These are phyloP conservation scores for Pipra filicauda DNA, from an alignment of 2,113 vertebrate genomes.

Conservation along the genomic window DNA sequence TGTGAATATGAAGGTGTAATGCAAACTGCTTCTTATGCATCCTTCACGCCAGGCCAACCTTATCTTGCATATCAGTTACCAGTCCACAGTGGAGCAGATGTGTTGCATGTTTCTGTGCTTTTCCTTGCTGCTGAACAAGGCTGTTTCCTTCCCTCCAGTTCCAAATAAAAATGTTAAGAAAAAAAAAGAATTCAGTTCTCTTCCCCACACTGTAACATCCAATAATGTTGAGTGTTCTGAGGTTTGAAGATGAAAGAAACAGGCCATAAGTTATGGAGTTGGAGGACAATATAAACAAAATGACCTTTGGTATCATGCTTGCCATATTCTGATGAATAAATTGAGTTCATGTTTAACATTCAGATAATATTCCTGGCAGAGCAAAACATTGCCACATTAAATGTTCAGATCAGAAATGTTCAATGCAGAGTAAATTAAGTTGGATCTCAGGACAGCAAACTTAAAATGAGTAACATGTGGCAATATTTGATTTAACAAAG, in stretches of 20 bases:
- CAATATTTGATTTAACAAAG: conserved; percentile 76
- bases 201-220: conserved; percentile 17
- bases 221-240: conserved; percentile 55
- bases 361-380: conserved; percentile 65
- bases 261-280: conserved; percentile 34
- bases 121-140: background rate
- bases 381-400: conserved; percentile 74
- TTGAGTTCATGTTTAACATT: conserved; percentile 77
- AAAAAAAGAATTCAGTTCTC: background rate
- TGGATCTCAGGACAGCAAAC: conserved; percentile 75
- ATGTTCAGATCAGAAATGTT: conserved; percentile 78
- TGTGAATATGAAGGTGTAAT: background rate
- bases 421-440: conserved; percentile 75
- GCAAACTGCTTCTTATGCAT: background rate
- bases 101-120: background rate
- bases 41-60: background rate
- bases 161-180: background rate
- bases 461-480: conserved; percentile 81
- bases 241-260: conserved; percentile 60
- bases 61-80: background rate
- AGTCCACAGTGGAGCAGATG: background rate
- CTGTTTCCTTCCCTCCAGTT: background rate
- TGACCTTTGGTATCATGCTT: conserved; percentile 64
- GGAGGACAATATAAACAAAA: conserved; percentile 62
- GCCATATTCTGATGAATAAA: conserved; percentile 70